These are phyloP conservation scores for Hiodon tergisus DNA, from an alignment of 2,113 vertebrate species.

Conservation along the genomic window DNA sequence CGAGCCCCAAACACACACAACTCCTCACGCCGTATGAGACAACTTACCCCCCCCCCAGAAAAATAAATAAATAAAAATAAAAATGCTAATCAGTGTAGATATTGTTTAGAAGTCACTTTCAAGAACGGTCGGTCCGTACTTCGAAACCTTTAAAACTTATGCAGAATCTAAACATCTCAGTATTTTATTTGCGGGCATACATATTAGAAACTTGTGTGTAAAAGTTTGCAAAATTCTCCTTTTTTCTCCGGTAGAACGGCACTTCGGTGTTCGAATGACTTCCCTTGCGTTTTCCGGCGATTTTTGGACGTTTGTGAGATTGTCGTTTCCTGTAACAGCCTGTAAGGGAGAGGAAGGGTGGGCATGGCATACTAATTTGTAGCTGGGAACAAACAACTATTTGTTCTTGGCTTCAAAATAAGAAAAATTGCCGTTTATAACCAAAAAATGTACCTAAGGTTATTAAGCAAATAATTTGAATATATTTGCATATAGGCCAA, in stretches of 20 bases:
- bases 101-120: conserved; percentile 50
- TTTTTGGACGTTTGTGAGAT: neutral
- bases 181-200: neutral
- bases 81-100: conserved; percentile 52
- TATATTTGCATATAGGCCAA: conserved; percentile 94
- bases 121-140: too few species aligned
- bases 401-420: neutral
- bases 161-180: conserved; percentile 18
- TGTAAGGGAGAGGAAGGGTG: neutral
- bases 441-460: conserved; percentile 50
- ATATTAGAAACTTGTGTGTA: neutral
- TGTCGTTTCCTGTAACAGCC: neutral
- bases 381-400: neutral
- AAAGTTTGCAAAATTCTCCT: too few species aligned
- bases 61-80: neutral
- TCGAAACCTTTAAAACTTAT: too few species aligned
- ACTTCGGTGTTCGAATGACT: neutral
- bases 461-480: conserved; percentile 76
- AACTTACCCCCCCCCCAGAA: conserved; percentile 26
- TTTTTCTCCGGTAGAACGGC: neutral
- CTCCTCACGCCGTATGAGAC: conserved; percentile 54
- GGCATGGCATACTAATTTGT: conserved; percentile 38
- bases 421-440: conserved; percentile 35
- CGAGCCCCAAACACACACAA: conserved; percentile 33
- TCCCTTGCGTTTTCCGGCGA: neutral